phyloP scores from a whole-genome alignment of 2,888 invertebrate genomes.

The Lochmaea capreae region DNA sequence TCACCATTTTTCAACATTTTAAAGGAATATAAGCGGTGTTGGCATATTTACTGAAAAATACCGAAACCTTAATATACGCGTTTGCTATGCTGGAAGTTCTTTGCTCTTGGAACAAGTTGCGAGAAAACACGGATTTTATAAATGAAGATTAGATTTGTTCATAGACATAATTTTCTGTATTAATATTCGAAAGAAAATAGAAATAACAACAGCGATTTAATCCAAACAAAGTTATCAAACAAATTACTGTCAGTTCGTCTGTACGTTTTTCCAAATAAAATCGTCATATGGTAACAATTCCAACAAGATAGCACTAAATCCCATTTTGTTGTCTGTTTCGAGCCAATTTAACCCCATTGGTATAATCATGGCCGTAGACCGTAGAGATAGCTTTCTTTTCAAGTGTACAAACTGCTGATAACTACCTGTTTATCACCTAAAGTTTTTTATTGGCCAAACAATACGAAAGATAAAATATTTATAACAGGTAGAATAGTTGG shows the following conservation, averaged over 20 bases:
- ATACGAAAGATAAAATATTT: neutral
- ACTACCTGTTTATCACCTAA: slow-evolving; percentile 7
- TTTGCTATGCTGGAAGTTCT: no score
- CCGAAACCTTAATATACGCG: no score
- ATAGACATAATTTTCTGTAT: no score
- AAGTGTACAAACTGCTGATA: slow-evolving; percentile 10
- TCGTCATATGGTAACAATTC: neutral
- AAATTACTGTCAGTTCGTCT: neutral
- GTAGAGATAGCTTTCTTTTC: slow-evolving; percentile 12
- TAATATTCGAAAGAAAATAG: no score
- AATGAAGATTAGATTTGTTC: no score
- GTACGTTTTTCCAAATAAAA: neutral
- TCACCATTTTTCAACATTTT: no score
- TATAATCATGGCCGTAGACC: neutral
- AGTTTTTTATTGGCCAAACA: slow-evolving; percentile 21
- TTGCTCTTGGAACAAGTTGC: no score
- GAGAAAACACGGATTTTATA: no score
- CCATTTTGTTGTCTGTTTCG: slow-evolving; percentile 7
- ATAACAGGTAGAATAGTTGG: neutral
- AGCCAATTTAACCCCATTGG: neutral
- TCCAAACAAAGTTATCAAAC: slow-evolving; percentile 7
- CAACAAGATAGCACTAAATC: neutral
- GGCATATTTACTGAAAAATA: no score
- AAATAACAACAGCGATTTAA: neutral
- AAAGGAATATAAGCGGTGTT: no score